Evolutionary conservation across 1,140 invertebrate species (phyloP), one percentile per base, ranked within the genome.

Genomic region (Drosophila cardini): DNA sequence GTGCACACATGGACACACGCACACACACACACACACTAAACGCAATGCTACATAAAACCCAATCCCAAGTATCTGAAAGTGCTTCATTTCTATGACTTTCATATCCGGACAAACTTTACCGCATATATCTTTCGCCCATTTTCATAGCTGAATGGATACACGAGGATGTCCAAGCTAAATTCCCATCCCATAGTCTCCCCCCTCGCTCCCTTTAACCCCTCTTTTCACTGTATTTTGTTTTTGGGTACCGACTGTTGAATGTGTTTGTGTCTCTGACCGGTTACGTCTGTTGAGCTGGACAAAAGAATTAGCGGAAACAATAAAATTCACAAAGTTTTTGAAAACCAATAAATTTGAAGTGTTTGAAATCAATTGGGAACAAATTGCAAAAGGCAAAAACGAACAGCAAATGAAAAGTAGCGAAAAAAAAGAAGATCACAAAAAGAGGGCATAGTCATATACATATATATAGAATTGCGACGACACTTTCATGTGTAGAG

Each of bases 251-350:
- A 68, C 63, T 72, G 63, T 72, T 72, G 63, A 72, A 73, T 73
- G 71, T 53, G 45, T n/a, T 40, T 56, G 55, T 69, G 48, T 55
- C 55, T 61, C 38, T 50, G 57, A 55, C 53, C 43, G 64, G 63
- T 60, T 38, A 32, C 55, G 43, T 62, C 57, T 42, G 68, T 42
- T 16, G 43, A 40, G n/a, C 73, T 89, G 84, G 84, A 84, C 84
- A 89, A 89, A 84, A 65, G 80, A 89, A 89, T 89, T 89, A 89
- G 74, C 80, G 84, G 84, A 89, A 89, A 89, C 84, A 89, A 89
- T 89, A 89, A 89, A 89, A 75, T 89, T 78, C 67, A 57, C n/a
- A 84, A 89, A 89, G 62, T 89, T 87, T 89, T 72, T 80, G 77
- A 90, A 80, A 84, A 78, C 84, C 84, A 89, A 89, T 89, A 89